Evolutionary conservation across 2,797 vertebrate genomes (phyloP), one percentile per base, ranked within the genome.

Genomic region (Sebastes reedi): DNA sequence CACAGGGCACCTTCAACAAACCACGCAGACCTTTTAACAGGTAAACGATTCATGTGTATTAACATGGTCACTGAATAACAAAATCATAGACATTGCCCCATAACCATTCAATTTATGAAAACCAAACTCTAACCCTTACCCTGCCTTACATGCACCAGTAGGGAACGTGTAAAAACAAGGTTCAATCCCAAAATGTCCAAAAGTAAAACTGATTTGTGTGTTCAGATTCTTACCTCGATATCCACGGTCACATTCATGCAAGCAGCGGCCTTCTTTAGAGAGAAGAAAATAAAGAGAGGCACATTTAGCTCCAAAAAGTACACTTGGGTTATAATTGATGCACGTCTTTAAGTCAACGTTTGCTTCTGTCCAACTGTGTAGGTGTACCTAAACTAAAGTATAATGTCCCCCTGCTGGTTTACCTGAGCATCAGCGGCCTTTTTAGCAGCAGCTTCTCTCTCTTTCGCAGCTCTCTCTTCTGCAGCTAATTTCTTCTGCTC

Each of bases 181-280:
- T 34, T 55, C 0, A 27, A 58, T 12, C 56, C 22, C 5, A 36
- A 70, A 36, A n/a, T 24, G 29, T 55, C 27, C 66, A 54, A 39
- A 42, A 42, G 13, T 42, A 14, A 46, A 50, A 16, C 20, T 7
- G 6, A 7, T 25, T 54, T 52, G 39, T 42, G 39, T 22, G 7
- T 67, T 60, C 8, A 14, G 13, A 59, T 50, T 71, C 83, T 88
- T 89, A 95, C 96, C 94, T 96, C 95, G 0, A 96, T 70, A 64
- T 96, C 94, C 42, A 96, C 56, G 10, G 95, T 96, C 30, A 91
- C 80, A 69, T 96, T 96, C 54, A 96, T 77, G 24, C 13, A 30
- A 36, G 88, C 20, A 65, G 86, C 78, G 13, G 67, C 77, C 88
- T 84, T 82, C 74, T 18, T 85, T 69, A 16, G 29, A 61, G 76